Evolutionary conservation across 2,888 invertebrate species (phyloP).

Genomic region (Siphlonurus alternatus): DNA sequence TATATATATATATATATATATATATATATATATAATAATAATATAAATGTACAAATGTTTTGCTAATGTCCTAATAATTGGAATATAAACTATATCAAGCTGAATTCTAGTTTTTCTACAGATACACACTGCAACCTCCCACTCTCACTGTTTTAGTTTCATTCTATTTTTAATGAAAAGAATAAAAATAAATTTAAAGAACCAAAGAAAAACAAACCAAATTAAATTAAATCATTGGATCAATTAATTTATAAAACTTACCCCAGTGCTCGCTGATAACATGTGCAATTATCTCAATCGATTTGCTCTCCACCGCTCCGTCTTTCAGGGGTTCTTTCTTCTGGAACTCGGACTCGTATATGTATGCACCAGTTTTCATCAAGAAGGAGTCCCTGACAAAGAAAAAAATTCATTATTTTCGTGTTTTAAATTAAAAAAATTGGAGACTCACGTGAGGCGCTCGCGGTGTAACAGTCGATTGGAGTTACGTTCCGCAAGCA

Average conservation of each 20-base stretch:
- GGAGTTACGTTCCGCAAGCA: slow-evolving; percentile 43
- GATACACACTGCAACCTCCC: not conserved
- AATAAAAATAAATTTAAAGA: no score
- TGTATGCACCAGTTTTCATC: not conserved
- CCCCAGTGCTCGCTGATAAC: slow-evolving; percentile 42
- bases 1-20: no score
- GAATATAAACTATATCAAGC: not conserved
- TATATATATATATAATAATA: no score
- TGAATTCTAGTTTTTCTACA: not conserved
- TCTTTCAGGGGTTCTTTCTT: slow-evolving; percentile 26
- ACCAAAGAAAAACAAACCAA: no score
- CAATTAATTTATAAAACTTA: no score
- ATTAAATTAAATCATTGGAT: no score
- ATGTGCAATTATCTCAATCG: slow-evolving; percentile 31
- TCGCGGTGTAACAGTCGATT: slow-evolving; percentile 40
- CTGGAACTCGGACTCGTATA: slow-evolving; percentile 17
- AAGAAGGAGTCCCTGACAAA: slow-evolving; percentile 7
- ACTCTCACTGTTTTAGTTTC: not conserved
- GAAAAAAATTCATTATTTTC: slow-evolving; percentile 1
- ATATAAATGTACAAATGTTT: no score
- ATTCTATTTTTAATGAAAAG: not conserved
- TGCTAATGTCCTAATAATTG: no score
- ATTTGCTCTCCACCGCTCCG: slow-evolving; percentile 26
- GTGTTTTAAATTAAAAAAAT: slow-evolving; percentile 1
- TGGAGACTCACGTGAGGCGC: slow-evolving; percentile 33